A percentile compares a stretch with the other conserved stretches of the same genome.
Conservation (phyloP, 2,797 vertebrate genomes). For the Vireo griseus region DNA sequence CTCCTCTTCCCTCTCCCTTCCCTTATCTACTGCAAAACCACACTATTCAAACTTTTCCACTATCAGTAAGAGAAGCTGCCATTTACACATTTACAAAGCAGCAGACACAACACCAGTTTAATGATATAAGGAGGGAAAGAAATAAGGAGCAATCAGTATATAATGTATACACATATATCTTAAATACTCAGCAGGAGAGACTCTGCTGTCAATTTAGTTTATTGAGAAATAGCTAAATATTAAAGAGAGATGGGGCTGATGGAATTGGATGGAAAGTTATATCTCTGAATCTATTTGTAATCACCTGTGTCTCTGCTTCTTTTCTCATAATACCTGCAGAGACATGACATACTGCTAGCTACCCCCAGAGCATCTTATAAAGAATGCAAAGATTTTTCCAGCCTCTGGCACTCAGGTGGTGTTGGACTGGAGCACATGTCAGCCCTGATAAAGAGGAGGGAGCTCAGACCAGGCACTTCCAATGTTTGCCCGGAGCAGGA, state of each 20-base stretch:
- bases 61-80: slow-evolving; percentile 37
- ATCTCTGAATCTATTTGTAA: slow-evolving; percentile 28
- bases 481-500: accelerated
- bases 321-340: neutral
- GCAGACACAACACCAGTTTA: slow-evolving; percentile 50
- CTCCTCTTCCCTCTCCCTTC: slow-evolving; percentile 5
- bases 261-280: neutral
- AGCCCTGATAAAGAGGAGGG: neutral
- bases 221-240: slow-evolving; percentile 30
- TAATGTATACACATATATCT: slow-evolving; percentile 2
- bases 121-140: slow-evolving; percentile 7
- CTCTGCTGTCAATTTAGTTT: slow-evolving; percentile 19
- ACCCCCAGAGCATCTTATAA: neutral
- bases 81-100: slow-evolving; percentile 53
- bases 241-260: neutral
- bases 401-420: neutral
- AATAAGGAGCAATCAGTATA: neutral
- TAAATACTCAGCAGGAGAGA: neutral
- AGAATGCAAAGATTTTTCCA: slow-evolving; percentile 12
- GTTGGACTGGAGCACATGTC: neutral
- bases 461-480: neutral
- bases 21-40: neutral
- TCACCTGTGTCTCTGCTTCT: slow-evolving; percentile 8
- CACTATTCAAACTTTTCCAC: slow-evolving; percentile 21
- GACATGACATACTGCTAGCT: neutral